phyloP scores from a whole-genome alignment of 2,113 vertebrate species.

The Atractosteus spatula region DNA sequence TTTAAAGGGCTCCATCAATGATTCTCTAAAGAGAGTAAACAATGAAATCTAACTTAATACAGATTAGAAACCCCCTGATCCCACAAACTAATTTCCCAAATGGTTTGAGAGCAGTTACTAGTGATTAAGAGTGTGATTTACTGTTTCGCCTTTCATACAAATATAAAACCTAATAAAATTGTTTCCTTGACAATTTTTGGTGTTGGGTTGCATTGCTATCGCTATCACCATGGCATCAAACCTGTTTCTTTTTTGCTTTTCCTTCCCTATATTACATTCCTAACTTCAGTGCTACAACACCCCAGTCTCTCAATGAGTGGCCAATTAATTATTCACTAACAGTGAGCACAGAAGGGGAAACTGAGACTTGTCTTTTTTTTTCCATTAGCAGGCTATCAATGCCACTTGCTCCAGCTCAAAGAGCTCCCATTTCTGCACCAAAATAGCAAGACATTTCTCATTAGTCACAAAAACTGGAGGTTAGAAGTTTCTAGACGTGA shows the following conservation, averaged over 20 bases:
- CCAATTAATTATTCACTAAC: slow-evolving; percentile 19
- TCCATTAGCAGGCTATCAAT: background rate
- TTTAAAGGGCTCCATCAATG: no score
- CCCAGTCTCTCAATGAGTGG: background rate
- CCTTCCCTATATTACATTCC: background rate
- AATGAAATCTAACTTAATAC: slow-evolving; percentile 26
- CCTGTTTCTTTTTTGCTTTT: background rate
- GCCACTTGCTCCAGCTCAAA: background rate
- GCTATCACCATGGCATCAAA: no score
- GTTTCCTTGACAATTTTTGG: background rate
- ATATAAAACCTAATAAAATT: background rate
- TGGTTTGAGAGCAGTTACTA: background rate
- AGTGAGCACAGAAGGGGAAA: slow-evolving; percentile 1
- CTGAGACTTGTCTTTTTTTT: slow-evolving; percentile 1
- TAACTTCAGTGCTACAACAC: slow-evolving; percentile 5
- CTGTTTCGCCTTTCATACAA: no score
- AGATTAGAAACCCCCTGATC: slow-evolving; percentile 18
- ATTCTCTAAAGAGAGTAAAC: slow-evolving; percentile 1
- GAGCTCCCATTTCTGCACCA: slow-evolving; percentile 7
- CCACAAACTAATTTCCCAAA: slow-evolving; percentile 15
- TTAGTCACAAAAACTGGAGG: background rate
- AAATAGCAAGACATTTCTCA: background rate
- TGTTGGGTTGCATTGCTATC: background rate
- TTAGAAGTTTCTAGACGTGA: background rate
- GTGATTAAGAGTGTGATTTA: slow-evolving; percentile 14